Evolutionary conservation across 2,797 vertebrate genomes (phyloP).

Genomic region (Orientallactaga sibirica): DNA sequence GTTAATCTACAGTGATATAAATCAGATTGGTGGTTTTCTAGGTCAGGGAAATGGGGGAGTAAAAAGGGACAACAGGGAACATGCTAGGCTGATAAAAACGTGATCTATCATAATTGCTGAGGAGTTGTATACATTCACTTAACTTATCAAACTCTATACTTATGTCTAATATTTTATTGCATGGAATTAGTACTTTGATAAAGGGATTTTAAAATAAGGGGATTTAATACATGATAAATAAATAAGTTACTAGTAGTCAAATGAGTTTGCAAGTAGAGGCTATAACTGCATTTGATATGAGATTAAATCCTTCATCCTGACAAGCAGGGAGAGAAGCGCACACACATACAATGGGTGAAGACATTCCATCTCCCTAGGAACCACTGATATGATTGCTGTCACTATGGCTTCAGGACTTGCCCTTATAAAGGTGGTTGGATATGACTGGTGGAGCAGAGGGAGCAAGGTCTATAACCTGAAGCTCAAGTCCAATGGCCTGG

Average conservation of each 20-base stretch:
- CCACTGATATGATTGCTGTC: background rate
- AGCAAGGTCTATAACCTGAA: accelerated
- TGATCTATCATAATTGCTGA: conserved; percentile 4
- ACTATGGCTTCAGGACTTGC: background rate
- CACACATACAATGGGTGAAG: background rate
- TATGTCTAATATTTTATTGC: background rate
- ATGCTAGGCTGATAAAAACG: conserved; percentile 26
- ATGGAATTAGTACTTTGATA: conserved; percentile 1
- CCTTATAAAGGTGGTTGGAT: background rate
- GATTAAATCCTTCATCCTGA: background rate
- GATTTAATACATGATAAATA: background rate
- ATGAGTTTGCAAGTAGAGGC: conserved; percentile 40
- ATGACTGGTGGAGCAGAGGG: background rate
- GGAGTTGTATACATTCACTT: background rate
- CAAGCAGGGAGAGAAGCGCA: background rate
- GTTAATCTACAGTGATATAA: conserved; percentile 60
- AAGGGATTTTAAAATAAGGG: conserved; percentile 10
- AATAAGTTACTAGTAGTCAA: conserved; percentile 24
- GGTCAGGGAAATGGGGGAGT: background rate
- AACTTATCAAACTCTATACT: conserved; percentile 21
- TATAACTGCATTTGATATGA: background rate
- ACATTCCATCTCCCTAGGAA: background rate
- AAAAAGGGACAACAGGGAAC: background rate
- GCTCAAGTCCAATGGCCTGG: background rate
- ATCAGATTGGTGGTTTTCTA: conserved; percentile 52